Evolutionary conservation across 64 coral and sea anemone genomes (phyloP), one percentile per base, ranked within the genome.

Genomic region (Pachyseris speciosa): DNA sequence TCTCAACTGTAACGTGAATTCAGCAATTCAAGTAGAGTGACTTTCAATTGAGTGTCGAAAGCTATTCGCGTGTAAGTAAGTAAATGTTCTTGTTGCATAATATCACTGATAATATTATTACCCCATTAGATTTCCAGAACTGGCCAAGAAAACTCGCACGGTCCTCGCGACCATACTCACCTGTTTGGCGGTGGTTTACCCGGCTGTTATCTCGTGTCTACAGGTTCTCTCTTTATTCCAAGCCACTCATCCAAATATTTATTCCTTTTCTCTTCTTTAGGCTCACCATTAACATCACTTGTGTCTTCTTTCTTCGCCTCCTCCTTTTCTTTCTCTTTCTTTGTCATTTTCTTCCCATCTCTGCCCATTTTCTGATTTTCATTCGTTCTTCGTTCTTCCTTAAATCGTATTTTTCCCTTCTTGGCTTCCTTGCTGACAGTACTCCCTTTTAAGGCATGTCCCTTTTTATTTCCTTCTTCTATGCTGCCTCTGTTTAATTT

Each of bases 161-260:
- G 43, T 11, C 43, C 27, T 61, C 10, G 0, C 3, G 6, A 19
- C 16, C 20, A 22, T 1, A 43, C 32, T 57, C 20, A 89, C 94
- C 94, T 96, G 72, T 96, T 96, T 43, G 94, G 94, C 37, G 91
- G 91, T 50, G 94, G 94, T 72, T 96, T 96, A 7, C 94, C 94
- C 6, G 94, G 94, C 25, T 92, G 81, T 26, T 96, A 96, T 47
- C 94, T 85, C 24, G 86, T 86, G 74, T 96, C 94, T 12, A 92
- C 90, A 33, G 67, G 75, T 40, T 92, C 84, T 43, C 72, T 87
- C 74, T 96, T 96, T 19, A 92, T 85, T 59, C 94, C 94, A 16
- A 96, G 84, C 94, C 94, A 96, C 55, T 96, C 94, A 69, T 96
- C 85, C 44, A 96, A 74, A 37, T 92, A 96, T 29, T 83, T 73